Base-by-base conservation (phyloP, 2,888 invertebrate species). In the Aleiodes testaceus region DNA sequence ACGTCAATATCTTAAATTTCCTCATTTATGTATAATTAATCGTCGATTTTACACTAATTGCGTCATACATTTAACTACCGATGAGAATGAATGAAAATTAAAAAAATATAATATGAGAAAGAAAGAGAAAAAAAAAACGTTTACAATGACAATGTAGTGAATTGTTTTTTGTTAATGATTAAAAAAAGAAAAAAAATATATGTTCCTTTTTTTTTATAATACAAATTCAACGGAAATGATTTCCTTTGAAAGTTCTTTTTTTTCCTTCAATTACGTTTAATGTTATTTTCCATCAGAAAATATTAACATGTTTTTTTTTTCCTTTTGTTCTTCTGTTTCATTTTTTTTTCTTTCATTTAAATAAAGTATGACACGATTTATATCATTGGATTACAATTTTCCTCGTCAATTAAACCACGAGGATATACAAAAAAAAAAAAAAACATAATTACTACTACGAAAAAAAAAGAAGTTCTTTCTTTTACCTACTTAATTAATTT, bases 101-200 rank as follows among this genome's bases (percentile, higher is more conserved):
- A 59, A 59, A 59, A 59, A 59, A 59, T 59, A 59, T 59, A 59
- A 59, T 59, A 59, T 59, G 59, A 16, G 16, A 55, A 55, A 55
- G 14, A 55, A 5, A 59, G 18, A 36, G 6, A 6, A 30, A 36
- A 14, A 59, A 36, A 49, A 49, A 49, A 26, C 26, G 26, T 36
- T 36, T 59, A 42, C 55, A 26, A 26, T 42, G 36, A 59, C 36
- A 59, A 42, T 59, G 42, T 42, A 16, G 16, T 59, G 30, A 59
- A 36, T 55, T 26, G 0, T 26, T 30, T 30, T 36, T 59, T 16
- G 9, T 55, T 16, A 55, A 55, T n/a, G 42, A 36, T 42, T 42
- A 42, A 49, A 49, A 49, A 49, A n/a, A 49, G 11, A 49, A 16
- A 49, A 26, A 26, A 53, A 4, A 53, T 22, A 53, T 53, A 20